Percentiles rank a stretch among this genome's conserved stretches.
Conservation (phyloP, 2,888 invertebrate species). For the Aspidiotus rigidus region DNA sequence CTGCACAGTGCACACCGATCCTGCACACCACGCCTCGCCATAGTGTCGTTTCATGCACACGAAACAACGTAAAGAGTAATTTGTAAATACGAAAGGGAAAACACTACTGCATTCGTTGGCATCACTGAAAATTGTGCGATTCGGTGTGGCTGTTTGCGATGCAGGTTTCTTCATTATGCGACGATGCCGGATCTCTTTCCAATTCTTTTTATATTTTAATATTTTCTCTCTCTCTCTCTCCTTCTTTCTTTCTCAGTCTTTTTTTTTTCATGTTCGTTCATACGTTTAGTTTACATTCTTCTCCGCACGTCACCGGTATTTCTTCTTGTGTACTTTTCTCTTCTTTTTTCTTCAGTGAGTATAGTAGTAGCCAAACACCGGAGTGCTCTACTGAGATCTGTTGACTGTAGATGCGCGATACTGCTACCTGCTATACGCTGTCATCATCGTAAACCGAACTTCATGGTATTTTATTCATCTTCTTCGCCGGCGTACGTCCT, state of each 20-base stretch:
- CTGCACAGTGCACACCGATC: too few species aligned
- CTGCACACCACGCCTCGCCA: too few species aligned
- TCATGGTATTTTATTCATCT: neutral
- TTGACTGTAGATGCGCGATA: neutral
- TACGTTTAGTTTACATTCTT: neutral
- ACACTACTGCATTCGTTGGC: neutral
- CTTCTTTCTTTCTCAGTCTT: neutral
- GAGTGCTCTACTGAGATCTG: neutral
- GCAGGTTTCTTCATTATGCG: constrained; percentile 28
- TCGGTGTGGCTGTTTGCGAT: neutral
- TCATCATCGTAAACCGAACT: neutral
- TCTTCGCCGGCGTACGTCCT: neutral
- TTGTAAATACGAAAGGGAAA: neutral
- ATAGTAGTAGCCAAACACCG: neutral
- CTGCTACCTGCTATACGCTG: neutral
- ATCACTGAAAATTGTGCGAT: constrained; percentile 6
- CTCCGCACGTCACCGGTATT: neutral
- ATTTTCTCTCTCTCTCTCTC: neutral
- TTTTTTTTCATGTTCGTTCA: too few species aligned
- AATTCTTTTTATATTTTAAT: constrained; percentile 12
- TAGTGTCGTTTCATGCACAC: too few species aligned
- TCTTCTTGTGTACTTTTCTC: neutral
- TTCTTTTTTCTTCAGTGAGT: neutral
- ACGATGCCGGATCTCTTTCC: constrained; percentile 27
- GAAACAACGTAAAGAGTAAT: too few species aligned